Evolutionary conservation across 2,888 invertebrate genomes (phyloP), one percentile per base, ranked within the genome.

Genomic region (Tribolium freemani): DNA sequence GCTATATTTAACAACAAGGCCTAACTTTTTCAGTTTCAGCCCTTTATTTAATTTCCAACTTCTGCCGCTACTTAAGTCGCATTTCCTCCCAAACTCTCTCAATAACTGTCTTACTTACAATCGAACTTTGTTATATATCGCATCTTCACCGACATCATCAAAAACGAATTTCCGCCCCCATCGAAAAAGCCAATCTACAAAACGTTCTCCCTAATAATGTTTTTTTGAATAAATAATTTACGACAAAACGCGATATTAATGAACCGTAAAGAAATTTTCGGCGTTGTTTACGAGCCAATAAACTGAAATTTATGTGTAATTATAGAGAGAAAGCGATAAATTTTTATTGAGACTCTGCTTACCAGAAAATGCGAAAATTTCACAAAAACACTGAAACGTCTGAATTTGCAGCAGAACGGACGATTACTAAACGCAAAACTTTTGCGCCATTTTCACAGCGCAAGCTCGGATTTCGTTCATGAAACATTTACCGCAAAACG

Each of bases 161-260:
- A 50, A 50, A 21, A 13, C 10, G 13, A 9, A 20, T 50, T 50
- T 50, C 16, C 16, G 4, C 16, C 16, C 11, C 48, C 11, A 5
- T 38, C n/a, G 5, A 26, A 26, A 26, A 10, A 16, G n/a, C 48
- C 48, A 48, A 48, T 48, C 13, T 48, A 48, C 48, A 16, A 48
- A 16, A 11, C 10, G 13, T 11, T 16, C 48, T 16, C 6, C 45
- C 11, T 6, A 48, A 48, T 13, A 6, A 11, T 13, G 13, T 50
- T 50, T 50, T 50, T 50, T 50, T 13, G 50, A 50, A 50, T 50
- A 50, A 50, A 50, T 50, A 50, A 50, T 50, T 50, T 50, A 50
- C 21, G 50, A 11, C 20, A 50, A 50, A 50, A 50, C 50, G 50
- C 50, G 50, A 16, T 50, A 50, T 50, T 50, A 50, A 50, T 16